phyloP scores from a whole-genome alignment of 2,113 vertebrate species.

The Heterotilapia buettikoferi region DNA sequence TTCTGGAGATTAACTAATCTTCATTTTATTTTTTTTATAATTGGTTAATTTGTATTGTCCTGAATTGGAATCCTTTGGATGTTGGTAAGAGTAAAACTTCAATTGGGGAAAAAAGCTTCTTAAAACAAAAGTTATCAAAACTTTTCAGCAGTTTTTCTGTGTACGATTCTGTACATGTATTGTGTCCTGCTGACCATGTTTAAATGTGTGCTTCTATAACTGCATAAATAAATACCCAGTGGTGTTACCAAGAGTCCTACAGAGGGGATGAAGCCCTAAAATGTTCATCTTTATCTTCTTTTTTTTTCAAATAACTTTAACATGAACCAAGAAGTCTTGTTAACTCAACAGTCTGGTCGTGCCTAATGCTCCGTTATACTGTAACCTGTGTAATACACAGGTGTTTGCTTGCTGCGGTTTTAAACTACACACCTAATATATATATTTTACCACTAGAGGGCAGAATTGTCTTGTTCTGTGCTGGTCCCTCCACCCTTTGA shows the following conservation, averaged over 20 bases:
- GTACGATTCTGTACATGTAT: fast-evolving
- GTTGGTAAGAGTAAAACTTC: not conserved
- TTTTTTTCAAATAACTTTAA: not conserved
- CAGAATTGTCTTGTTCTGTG: not conserved
- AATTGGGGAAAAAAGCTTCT: not conserved
- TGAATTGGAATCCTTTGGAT: not conserved
- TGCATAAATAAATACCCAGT: fast-evolving
- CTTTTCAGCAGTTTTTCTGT: not conserved
- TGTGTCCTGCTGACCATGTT: fast-evolving
- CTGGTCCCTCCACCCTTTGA: not conserved
- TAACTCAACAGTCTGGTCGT: not conserved
- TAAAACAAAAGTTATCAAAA: not conserved
- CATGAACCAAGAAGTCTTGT: not conserved
- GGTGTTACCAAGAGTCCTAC: not conserved
- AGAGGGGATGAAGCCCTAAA: not conserved
- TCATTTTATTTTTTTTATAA: not conserved
- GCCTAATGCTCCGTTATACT: not conserved
- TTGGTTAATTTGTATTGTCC: not conserved
- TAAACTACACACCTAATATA: not conserved
- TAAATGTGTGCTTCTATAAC: not conserved
- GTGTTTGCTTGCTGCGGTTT: not conserved
- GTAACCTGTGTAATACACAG: not conserved
- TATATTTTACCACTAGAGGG: slow-evolving; percentile 48
- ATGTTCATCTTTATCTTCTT: not conserved
- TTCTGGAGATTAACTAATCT: not conserved